Percentiles rank a stretch among this genome's conserved stretches.
Evolutionary conservation across 2,797 vertebrate species (phyloP).

Genomic region (Aotus griseimembra): DNA sequence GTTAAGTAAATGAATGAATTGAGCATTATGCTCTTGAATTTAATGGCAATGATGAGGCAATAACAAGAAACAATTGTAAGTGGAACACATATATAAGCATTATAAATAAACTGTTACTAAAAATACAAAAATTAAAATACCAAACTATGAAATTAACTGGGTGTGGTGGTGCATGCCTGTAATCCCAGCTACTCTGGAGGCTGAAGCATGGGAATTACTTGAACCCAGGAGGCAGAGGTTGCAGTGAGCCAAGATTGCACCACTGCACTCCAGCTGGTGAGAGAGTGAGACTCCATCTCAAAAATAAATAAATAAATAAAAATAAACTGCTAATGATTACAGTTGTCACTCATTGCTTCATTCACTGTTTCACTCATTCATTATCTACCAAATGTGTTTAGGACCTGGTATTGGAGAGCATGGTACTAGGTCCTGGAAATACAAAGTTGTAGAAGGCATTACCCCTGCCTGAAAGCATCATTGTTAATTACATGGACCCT

Average conservation of each 20-base stretch:
- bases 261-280: not conserved
- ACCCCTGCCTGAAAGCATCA: not conserved
- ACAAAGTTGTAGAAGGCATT: not conserved
- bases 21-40: not conserved
- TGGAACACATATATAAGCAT: not conserved
- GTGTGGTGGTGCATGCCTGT: not conserved
- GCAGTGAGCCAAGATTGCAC: not conserved
- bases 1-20: not conserved
- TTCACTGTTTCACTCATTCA: not conserved
- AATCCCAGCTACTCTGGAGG: not conserved
- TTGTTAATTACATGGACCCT: not conserved
- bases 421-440: not conserved
- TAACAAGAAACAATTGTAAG: not conserved
- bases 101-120: not conserved
- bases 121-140: too few species aligned
- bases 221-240: not conserved
- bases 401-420: not conserved
- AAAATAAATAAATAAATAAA: not conserved
- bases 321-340: not conserved
- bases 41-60: not conserved
- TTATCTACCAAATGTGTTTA: not conserved
- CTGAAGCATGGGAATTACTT: not conserved
- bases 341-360: not conserved
- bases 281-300: too few species aligned
- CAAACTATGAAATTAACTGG: too few species aligned